Conservation (phyloP, 2,113 vertebrate species). For the Cyanocitta stelleri region DNA sequence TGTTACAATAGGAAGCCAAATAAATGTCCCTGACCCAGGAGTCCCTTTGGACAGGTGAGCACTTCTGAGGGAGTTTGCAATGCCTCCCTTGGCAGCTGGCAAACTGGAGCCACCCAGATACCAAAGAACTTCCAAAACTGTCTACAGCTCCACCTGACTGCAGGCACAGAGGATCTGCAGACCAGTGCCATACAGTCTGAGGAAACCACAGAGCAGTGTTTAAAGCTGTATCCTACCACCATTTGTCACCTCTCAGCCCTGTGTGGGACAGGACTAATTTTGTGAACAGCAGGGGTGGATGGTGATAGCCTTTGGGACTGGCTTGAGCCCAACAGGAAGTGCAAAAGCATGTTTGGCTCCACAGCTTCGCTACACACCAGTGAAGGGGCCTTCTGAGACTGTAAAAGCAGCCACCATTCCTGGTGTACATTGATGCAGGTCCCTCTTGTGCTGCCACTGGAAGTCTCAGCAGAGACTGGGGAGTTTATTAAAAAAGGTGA, state of each 20-base stretch:
- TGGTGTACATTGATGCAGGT: neutral
- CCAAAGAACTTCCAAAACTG: neutral
- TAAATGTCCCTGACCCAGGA: neutral
- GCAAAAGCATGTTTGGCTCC: neutral
- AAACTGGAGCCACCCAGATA: neutral
- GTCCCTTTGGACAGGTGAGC: neutral
- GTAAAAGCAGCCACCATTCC: neutral
- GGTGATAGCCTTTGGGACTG: neutral
- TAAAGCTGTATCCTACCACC: neutral
- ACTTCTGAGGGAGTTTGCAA: neutral
- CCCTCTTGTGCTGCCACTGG: neutral
- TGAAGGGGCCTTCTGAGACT: neutral
- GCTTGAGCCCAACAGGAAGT: neutral
- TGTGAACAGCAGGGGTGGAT: neutral
- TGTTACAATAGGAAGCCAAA: neutral
- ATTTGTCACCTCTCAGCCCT: neutral
- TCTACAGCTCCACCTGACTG: neutral
- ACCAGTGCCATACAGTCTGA: neutral
- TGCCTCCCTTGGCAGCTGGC: neutral
- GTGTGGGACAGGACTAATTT: constrained; percentile 2
- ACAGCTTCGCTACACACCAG: neutral
- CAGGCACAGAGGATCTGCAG: neutral
- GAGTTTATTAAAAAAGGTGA: constrained; percentile 53
- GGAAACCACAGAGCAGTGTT: neutral
- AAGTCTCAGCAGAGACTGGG: neutral